Conservation (phyloP, 1,140 invertebrate genomes). For the Magallana angulata region DNA sequence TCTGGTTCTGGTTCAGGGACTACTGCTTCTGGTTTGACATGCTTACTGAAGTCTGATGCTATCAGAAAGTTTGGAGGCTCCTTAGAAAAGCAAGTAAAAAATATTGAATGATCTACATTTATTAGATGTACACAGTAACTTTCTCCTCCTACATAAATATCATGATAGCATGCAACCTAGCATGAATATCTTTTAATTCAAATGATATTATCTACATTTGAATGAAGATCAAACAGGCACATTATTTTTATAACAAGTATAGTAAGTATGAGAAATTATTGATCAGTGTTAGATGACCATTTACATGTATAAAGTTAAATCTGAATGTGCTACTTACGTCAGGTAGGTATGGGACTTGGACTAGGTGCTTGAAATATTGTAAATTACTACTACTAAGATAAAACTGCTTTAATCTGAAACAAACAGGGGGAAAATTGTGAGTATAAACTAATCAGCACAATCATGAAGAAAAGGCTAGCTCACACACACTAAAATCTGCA, state of each 20-base stretch:
- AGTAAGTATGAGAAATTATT: too few relatives aligned
- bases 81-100: constrained; percentile 75
- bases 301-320: too few relatives aligned
- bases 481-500: too few relatives aligned
- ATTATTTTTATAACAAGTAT: too few relatives aligned
- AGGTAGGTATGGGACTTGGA: constrained; percentile 94
- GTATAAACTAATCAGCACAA: background rate
- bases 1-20: constrained; percentile 86
- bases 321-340: constrained; percentile 82
- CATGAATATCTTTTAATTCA: too few relatives aligned
- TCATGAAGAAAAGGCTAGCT: background rate
- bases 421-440: background rate
- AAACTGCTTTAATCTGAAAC: constrained; percentile 89
- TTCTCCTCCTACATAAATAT: too few relatives aligned
- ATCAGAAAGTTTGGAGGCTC: constrained; percentile 97
- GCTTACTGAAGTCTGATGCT: constrained; percentile 93
- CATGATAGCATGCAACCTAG: too few relatives aligned
- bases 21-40: constrained; percentile 95
- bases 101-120: background rate
- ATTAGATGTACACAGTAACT: too few relatives aligned
- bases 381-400: constrained; percentile 95
- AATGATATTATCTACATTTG: too few relatives aligned
- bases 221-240: too few relatives aligned
- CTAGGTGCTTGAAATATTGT: constrained; percentile 98
- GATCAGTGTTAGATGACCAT: too few relatives aligned